A percentile compares a stretch with the other conserved stretches of the same genome.
Evolutionary conservation across 2,797 vertebrate genomes (phyloP).

Genomic region (Picus viridis): DNA sequence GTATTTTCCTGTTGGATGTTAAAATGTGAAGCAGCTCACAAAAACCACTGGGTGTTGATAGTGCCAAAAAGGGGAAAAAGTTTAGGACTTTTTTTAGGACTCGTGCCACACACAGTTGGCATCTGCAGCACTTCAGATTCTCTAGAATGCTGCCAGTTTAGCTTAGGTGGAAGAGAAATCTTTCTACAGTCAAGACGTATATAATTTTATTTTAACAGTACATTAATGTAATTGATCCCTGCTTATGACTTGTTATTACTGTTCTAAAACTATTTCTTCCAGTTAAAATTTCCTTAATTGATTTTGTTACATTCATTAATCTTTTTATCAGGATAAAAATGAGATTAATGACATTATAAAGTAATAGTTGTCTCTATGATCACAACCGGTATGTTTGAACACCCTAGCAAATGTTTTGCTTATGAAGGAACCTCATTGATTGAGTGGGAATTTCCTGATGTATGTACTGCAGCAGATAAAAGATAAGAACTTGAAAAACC

Average conservation of each 20-base stretch:
- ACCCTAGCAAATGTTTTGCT: background rate
- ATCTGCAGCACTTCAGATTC: background rate
- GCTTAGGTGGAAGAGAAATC: background rate
- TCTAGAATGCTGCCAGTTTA: conserved; percentile 20
- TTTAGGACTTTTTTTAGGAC: background rate
- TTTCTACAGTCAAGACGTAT: background rate
- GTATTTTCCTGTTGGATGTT: background rate
- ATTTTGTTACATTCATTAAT: background rate
- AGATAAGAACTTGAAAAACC: conserved; percentile 18
- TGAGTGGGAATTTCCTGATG: conserved; percentile 6
- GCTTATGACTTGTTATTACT: background rate
- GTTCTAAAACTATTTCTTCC: background rate
- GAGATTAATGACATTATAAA: background rate
- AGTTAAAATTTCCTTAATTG: background rate
- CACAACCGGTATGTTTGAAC: background rate
- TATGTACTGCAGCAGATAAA: background rate
- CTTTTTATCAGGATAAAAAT: background rate
- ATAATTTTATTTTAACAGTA: conserved; percentile 27
- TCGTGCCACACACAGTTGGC: background rate
- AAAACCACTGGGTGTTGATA: background rate
- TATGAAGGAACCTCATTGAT: conserved; percentile 50
- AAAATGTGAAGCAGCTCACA: background rate
- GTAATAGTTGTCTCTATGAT: background rate
- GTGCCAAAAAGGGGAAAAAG: background rate
- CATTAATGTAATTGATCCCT: conserved; percentile 4